Conservation (phyloP, 2,888 invertebrate genomes). For the Harpagoxenus sublaevis region DNA sequence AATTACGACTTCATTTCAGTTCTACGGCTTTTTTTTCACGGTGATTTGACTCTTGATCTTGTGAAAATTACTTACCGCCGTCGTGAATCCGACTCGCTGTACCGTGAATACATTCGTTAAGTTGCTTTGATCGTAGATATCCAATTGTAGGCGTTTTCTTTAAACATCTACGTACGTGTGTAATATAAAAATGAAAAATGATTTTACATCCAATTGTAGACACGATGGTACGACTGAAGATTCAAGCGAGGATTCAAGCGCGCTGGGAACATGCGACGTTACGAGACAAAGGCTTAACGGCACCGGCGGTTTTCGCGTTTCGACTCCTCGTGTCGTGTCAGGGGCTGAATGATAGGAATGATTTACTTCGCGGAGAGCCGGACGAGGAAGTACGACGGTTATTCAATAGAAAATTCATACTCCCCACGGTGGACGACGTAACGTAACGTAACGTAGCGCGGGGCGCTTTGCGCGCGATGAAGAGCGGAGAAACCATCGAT, state of each 20-base stretch:
- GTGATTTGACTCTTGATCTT: conserved; percentile 6
- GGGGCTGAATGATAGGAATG: not conserved
- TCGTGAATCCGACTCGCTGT: not conserved
- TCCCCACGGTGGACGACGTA: conserved; percentile 23
- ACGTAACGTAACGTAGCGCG: not conserved
- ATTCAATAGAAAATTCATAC: conserved; percentile 55
- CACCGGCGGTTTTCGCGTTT: conserved; percentile 7
- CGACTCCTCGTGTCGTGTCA: conserved; percentile 1
- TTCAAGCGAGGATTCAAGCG: not conserved
- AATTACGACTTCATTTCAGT: conserved; percentile 6
- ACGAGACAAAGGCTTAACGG: conserved; percentile 16
- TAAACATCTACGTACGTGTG: not conserved
- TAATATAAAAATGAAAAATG: not conserved
- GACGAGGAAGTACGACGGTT: conserved; percentile 50
- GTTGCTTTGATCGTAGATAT: not conserved
- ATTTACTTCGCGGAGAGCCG: conserved; percentile 19
- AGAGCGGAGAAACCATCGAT: conserved; percentile 22
- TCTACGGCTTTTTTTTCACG: not conserved
- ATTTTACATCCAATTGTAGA: not conserved
- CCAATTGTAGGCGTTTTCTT: not conserved
- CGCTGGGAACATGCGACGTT: not conserved
- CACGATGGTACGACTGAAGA: not conserved
- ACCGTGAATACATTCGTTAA: not conserved
- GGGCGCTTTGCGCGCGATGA: not conserved
- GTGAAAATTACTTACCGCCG: conserved; percentile 23